Percentiles rank a stretch among this genome's conserved stretches.
phyloP scores from a whole-genome alignment of 2,113 vertebrate genomes.

The Myotis lucifugus region DNA sequence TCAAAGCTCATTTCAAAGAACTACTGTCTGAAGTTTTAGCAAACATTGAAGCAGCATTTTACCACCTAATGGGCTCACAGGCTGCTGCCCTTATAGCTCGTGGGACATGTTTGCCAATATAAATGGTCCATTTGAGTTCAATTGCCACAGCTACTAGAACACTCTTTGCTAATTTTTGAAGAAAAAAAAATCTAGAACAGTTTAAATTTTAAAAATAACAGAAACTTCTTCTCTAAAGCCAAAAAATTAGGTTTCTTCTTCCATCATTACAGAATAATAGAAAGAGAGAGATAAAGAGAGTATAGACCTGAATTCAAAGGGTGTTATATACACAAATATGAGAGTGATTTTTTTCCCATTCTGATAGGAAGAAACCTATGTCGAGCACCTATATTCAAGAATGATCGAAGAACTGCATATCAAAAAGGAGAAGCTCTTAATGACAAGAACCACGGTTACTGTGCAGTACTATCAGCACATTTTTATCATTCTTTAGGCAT shows the following conservation, averaged over 20 bases:
- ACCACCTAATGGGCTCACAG: constrained; percentile 27
- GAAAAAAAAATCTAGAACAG: background rate
- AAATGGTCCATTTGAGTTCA: constrained; percentile 51
- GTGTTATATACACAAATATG: background rate
- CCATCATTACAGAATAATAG: background rate
- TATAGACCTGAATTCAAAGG: background rate
- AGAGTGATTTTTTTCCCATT: background rate
- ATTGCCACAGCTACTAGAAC: constrained; percentile 32
- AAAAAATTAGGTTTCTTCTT: background rate
- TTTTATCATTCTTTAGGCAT: background rate
- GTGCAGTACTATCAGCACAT: background rate
- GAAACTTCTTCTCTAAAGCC: background rate
- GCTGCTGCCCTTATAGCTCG: constrained; percentile 16
- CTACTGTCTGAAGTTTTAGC: constrained; percentile 15
- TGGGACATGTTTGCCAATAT: constrained; percentile 54
- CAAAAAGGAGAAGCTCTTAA: background rate
- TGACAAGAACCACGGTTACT: background rate
- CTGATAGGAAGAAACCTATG: background rate
- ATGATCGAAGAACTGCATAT: background rate
- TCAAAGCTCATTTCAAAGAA: constrained; percentile 16
- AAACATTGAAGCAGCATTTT: background rate
- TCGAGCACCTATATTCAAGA: background rate
- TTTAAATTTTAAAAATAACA: constrained; percentile 22
- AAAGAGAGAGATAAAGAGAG: background rate
- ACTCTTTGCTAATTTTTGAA: constrained; percentile 35